Percentiles rank a stretch among this genome's conserved stretches.
These are phyloP conservation scores for Eciton burchellii DNA, from an alignment of 1,140 invertebrate genomes.

Conservation along the genomic window DNA sequence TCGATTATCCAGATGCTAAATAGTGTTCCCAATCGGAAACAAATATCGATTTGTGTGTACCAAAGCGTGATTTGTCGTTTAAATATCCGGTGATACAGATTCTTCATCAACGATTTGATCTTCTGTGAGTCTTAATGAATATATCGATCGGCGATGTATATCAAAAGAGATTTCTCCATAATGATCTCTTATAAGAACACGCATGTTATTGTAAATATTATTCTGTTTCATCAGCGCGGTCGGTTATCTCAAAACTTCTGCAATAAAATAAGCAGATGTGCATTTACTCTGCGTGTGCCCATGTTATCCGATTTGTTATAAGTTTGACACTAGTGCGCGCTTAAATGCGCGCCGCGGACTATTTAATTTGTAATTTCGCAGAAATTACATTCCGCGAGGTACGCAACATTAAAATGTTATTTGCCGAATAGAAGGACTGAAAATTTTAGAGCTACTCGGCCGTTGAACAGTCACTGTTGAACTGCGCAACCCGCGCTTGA, in stretches of 20 bases:
- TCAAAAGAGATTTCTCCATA: not conserved
- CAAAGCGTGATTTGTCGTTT: not conserved
- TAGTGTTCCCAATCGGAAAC: not conserved
- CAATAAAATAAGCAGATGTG: not conserved
- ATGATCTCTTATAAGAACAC: not conserved
- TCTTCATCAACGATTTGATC: not conserved
- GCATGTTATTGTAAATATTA: not conserved
- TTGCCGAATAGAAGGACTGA: conserved; percentile 21
- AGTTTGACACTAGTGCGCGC: not conserved
- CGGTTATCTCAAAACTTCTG: not conserved
- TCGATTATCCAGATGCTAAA: not conserved
- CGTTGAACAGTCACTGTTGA: conserved; percentile 32
- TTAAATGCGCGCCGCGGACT: conserved; percentile 19
- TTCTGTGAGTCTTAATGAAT: conserved; percentile 4
- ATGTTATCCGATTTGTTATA: conserved; percentile 5
- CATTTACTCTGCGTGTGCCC: not conserved
- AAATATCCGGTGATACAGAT: not conserved
- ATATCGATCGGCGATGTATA: not conserved
- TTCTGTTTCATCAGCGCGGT: not conserved
- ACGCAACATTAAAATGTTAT: conserved; percentile 33
- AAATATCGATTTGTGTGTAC: not conserved
- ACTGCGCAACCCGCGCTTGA: conserved; percentile 32
- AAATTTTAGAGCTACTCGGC: conserved; percentile 37
- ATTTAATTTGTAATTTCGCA: conserved; percentile 28
- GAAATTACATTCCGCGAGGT: not conserved